Base-by-base conservation (phyloP, 2,888 invertebrate species). In the Habroteleia sp. region DNA sequence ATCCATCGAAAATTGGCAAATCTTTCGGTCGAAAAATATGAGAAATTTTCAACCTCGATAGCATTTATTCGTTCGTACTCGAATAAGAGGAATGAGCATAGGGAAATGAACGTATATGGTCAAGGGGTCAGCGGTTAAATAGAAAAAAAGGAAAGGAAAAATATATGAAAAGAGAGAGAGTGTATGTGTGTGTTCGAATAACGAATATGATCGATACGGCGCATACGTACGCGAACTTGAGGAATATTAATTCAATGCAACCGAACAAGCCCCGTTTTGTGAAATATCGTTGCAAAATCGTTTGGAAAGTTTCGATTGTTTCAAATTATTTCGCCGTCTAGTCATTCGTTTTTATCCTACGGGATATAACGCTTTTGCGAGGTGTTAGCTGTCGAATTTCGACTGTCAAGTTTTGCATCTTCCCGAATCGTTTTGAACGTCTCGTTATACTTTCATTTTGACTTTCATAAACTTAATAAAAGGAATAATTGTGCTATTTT, bases 101-200 rank as follows among this genome's bases (percentile, higher is more conserved):
- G 63, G 56, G 62, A 76, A 74, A 72, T 66, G 69, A 76, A 68
- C 73, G 54, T 66, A 74, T 66, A 74, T 74, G 73, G 73, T 74
- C 73, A 74, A 74, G 73, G 80, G 81, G 80, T 79, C 81, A 83
- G 81, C 81, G 83, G 82, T 83, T 80, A 82, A 82, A 83, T 81
- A 82, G 83, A 84, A 82, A 83, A 79, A 83, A 82, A 81, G 48
- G 27, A 42, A 50, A 60, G 13, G 37, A 63, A 77, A 74, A 65
- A 75, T 41, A 52, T 52, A 52, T 52, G 52, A 42, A 25, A 35
- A 27, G 25, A 58, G 13, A 37, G 58, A 76, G 71, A 63, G 74
- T 52, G 39, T 52, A 52, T 52, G 52, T 39, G 77, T 79, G 80
- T 77, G 75, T 78, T 77, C 82, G 83, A 83, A 83, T 82, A 83